Percentiles rank a stretch among this genome's conserved stretches.
Evolutionary conservation across 2,888 invertebrate species (phyloP).

Genomic region (Dryobotodes eremita): DNA sequence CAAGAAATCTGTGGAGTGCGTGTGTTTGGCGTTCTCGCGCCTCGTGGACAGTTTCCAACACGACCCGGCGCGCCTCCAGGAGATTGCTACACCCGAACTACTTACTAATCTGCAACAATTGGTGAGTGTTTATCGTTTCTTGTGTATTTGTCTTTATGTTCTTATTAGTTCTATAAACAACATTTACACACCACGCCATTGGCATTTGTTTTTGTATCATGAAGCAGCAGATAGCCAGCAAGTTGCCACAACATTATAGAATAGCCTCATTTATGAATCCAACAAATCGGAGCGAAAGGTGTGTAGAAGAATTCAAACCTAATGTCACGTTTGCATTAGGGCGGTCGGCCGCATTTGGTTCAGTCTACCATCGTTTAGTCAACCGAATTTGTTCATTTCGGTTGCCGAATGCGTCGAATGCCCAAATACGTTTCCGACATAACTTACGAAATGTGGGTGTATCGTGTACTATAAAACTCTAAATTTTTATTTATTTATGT

Average conservation of each 20-base stretch:
- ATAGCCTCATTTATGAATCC: not conserved
- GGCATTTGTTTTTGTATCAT: not conserved
- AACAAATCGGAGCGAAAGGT: not conserved
- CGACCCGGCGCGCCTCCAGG: constrained; percentile 97
- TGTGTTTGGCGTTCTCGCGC: constrained; percentile 98
- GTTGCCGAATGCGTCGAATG: too few relatives aligned
- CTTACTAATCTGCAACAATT: constrained; percentile 98
- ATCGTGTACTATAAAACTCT: not conserved
- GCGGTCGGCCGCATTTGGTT: not conserved
- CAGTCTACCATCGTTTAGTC: not conserved
- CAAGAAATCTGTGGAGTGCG: constrained; percentile 99
- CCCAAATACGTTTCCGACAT: not conserved
- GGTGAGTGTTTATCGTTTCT: constrained; percentile 85
- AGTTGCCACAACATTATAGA: not conserved
- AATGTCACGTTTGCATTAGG: not conserved
- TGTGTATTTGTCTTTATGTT: not conserved
- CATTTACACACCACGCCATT: not conserved
- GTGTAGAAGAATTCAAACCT: not conserved
- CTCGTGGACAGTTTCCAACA: constrained; percentile 99
- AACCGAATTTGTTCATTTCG: not conserved
- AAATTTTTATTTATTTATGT: too few relatives aligned
- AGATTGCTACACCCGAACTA: constrained; percentile 97
- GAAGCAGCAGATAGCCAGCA: not conserved
- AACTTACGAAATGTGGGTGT: not conserved
- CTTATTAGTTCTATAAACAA: not conserved